phyloP scores from a whole-genome alignment of 2,113 vertebrate genomes.

The Balaeniceps rex region DNA sequence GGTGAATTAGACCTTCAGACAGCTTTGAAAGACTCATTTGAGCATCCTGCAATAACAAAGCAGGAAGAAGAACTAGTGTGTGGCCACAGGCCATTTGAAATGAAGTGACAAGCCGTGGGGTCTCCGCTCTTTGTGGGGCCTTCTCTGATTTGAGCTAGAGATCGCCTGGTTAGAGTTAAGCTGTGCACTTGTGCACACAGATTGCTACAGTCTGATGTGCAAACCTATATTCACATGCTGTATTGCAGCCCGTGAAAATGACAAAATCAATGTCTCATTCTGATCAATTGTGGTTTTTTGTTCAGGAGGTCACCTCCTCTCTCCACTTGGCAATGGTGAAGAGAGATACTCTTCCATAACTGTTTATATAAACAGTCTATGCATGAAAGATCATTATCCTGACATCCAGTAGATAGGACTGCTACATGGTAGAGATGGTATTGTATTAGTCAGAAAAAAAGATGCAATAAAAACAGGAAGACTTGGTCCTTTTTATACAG shows the following conservation, averaged over 20 bases:
- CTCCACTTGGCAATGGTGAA: background rate
- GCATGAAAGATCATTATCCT: background rate
- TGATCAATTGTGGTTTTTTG: rapidly evolving
- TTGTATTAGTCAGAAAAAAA: background rate
- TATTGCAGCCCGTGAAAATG: background rate
- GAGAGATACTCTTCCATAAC: background rate
- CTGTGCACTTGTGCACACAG: background rate
- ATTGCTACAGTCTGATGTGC: background rate
- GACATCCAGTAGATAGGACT: background rate
- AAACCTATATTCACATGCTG: background rate
- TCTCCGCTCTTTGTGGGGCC: background rate
- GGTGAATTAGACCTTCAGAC: conserved; percentile 48
- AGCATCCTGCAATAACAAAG: background rate
- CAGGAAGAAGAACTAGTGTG: background rate
- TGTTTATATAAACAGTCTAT: background rate
- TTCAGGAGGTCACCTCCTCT: background rate
- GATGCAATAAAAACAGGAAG: background rate
- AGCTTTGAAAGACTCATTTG: conserved; percentile 32
- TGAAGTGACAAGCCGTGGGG: background rate
- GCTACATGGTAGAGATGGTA: background rate
- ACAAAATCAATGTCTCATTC: background rate
- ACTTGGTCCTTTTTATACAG: rapidly evolving
- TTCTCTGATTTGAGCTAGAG: background rate
- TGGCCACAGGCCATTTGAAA: conserved; percentile 41
- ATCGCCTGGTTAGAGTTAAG: background rate